Evolutionary conservation across 2,888 invertebrate species (phyloP), one percentile per base, ranked within the genome.

Genomic region (Phytoseiulus persimilis): DNA sequence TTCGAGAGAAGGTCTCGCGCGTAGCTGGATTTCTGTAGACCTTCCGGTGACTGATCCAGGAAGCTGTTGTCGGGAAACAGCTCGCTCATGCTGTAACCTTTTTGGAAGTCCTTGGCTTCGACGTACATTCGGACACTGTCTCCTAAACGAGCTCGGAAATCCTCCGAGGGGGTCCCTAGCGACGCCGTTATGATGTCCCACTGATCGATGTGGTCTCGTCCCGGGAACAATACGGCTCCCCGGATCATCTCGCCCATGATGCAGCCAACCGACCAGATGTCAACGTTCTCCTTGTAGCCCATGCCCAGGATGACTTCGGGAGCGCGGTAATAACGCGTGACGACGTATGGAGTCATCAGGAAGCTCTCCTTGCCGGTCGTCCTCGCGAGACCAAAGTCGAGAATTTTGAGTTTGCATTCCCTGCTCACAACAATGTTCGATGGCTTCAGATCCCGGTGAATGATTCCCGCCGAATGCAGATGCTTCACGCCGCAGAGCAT

Each of bases 341-440:
- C 99, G 91, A 99, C 99, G 94, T 99, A 99, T 0, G 99, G 99
- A 89, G 99, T 99, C 99, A 99, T 99, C 98, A 99, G 98, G 93
- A 99, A 99, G 91, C 97, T 98, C 91, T 84, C 84, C 91, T 98
- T 98, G 90, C 98, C 98, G 90, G 98, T 98, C 90, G 99, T 98
- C 92, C 99, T 95, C 90, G 99, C 99, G 92, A 99, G 94, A 39
- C 99, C 99, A 93, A 99, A 99, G 94, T 99, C 99, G 92, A 99
- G 94, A 93, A 99, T 99, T 94, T 99, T 99, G 92, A 99, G 94
- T 91, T 98, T 98, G 94, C 99, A 99, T 94, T 99, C 99, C 91
- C 98, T 97, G 94, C 98, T 98, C 91, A 99, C 99, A 92, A 99
- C 99, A 92, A 99, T 99, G 94, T 99, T 99, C 94, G 98, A 98